Evolutionary conservation across 2,797 vertebrate species (phyloP).

Genomic region (Bufotes viridis): DNA sequence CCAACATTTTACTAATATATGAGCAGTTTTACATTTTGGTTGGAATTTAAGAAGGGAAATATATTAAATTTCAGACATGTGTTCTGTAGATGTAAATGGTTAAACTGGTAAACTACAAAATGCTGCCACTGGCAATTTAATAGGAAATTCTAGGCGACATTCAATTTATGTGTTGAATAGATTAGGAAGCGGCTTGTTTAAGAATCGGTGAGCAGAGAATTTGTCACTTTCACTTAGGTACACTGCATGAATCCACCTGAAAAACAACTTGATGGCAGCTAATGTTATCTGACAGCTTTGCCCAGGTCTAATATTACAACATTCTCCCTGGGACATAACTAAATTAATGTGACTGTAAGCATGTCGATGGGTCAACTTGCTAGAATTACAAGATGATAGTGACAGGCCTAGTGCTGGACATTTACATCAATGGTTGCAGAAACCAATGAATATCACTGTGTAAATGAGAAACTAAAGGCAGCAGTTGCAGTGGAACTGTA

Average conservation of each 20-base stretch:
- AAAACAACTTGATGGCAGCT: constrained; percentile 62
- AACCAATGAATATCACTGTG: background rate
- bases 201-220: constrained; percentile 46
- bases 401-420: background rate
- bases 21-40: background rate
- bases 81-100: background rate
- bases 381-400: constrained; percentile 12
- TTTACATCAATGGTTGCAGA: background rate
- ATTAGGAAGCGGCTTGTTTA: constrained; percentile 57
- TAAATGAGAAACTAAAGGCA: background rate
- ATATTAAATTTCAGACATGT: background rate
- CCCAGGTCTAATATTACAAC: constrained; percentile 66
- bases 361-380: constrained; percentile 38
- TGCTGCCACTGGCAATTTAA: constrained; percentile 2
- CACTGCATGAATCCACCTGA: constrained; percentile 66
- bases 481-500: too few species aligned
- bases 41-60: background rate
- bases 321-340: constrained; percentile 59
- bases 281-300: constrained; percentile 68
- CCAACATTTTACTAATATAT: background rate
- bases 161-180: constrained; percentile 43
- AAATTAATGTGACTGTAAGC: constrained; percentile 69
- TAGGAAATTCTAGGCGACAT: constrained; percentile 35
- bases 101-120: constrained; percentile 5
- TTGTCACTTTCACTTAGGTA: constrained; percentile 65